Base-by-base conservation (phyloP, 1,140 invertebrate species). In the Akabosia matsudoensis region DNA sequence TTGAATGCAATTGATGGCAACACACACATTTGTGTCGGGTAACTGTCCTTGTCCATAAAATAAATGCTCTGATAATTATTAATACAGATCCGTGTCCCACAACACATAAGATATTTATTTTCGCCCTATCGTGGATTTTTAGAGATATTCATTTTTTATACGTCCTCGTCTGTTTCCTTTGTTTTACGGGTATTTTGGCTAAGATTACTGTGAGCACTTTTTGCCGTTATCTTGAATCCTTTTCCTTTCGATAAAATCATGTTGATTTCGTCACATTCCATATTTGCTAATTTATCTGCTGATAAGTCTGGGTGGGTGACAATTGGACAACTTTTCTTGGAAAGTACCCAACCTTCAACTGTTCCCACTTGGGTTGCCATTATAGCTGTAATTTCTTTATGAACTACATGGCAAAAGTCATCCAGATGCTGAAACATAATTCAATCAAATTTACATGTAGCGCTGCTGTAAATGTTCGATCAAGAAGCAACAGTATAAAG, bases 1-100 rank as follows among this genome's bases (percentile, higher is more conserved):
- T 67, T 67, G 61, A 67, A 67, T 67, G 61, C 61, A 67, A 67
- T 67, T 67, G 61, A 67, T 31, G 61, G 31, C 28, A 30, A 7
- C 10, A 56, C n/a, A n/a, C n/a, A n/a, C n/a, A n/a, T n/a, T n/a
- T n/a, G n/a, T n/a, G n/a, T n/a, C n/a, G n/a, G n/a, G n/a, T n/a
- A n/a, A n/a, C n/a, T n/a, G n/a, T n/a, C n/a, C n/a, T n/a, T n/a
- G n/a, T n/a, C n/a, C n/a, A n/a, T n/a, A n/a, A n/a, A n/a, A n/a
- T n/a, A n/a, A n/a, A n/a, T n/a, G n/a, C n/a, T n/a, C n/a, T n/a
- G n/a, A n/a, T n/a, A n/a, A n/a, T n/a, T n/a, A n/a, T n/a, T n/a
- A n/a, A n/a, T n/a, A n/a, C n/a, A n/a, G n/a, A n/a, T n/a, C n/a
- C n/a, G n/a, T n/a, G n/a, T n/a, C n/a, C n/a, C n/a, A n/a, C n/a